phyloP scores from a whole-genome alignment of 1,140 invertebrate genomes.

The Euura saliciscinereae region DNA sequence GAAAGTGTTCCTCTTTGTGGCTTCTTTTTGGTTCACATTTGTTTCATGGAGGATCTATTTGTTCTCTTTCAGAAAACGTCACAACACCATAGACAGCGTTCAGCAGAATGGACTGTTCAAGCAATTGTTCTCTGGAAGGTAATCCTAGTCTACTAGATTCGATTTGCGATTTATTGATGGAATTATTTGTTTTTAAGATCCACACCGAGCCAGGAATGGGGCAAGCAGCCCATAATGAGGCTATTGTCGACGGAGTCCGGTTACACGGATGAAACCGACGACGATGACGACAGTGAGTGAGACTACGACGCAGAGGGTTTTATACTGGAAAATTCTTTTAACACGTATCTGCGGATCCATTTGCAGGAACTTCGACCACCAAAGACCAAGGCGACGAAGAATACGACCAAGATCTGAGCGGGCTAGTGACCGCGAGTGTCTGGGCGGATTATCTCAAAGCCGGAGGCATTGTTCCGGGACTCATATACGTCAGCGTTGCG shows the following conservation, averaged over 20 bases:
- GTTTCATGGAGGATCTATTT: neutral
- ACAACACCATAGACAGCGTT: conserved; percentile 36
- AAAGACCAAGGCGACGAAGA: conserved; percentile 8
- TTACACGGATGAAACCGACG: conserved; percentile 53
- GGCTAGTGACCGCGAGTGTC: conserved; percentile 56
- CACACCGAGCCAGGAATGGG: conserved; percentile 24
- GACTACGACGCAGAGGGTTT: conserved; percentile 18
- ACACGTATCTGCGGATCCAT: neutral
- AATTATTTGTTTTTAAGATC: neutral
- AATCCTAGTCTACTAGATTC: neutral
- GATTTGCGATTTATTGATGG: neutral
- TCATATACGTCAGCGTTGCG: conserved; percentile 63
- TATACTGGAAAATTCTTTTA: neutral
- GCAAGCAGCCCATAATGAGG: conserved; percentile 37
- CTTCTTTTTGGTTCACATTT: too few relatives aligned
- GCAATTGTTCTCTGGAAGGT: conserved; percentile 40
- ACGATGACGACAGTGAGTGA: conserved; percentile 54
- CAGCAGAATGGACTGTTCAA: conserved; percentile 33
- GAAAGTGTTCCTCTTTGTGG: too few relatives aligned
- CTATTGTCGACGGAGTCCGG: conserved; percentile 54
- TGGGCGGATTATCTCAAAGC: conserved; percentile 70
- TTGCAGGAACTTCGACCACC: neutral
- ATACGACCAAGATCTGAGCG: conserved; percentile 23
- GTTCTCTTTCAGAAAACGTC: conserved; percentile 29
- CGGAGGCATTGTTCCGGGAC: conserved; percentile 64